A percentile compares a stretch with the other conserved stretches of the same genome.
phyloP scores from a whole-genome alignment of 2,888 invertebrate species.

The Cremastinae sp. region DNA sequence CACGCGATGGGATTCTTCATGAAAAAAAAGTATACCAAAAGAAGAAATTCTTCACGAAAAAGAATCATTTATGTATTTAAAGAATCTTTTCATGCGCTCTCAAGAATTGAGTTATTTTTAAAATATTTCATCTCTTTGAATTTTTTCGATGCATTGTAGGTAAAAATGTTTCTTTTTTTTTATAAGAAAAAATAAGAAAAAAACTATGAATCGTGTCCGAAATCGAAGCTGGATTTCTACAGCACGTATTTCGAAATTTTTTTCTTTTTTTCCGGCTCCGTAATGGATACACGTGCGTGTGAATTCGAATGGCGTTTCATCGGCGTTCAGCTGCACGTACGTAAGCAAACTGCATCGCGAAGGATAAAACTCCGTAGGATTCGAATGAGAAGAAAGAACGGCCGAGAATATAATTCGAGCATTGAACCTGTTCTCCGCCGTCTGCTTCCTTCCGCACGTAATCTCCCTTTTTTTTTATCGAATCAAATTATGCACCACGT shows the following conservation, averaged over 20 bases:
- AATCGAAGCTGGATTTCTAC: no score
- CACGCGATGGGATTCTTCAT: conserved; percentile 42
- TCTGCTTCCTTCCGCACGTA: conserved; percentile 20
- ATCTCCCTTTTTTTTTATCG: conserved; percentile 10
- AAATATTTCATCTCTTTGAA: no score
- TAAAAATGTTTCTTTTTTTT: no score
- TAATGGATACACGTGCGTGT: no score
- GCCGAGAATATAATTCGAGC: conserved; percentile 58
- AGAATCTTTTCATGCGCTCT: no score
- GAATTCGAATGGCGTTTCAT: background rate
- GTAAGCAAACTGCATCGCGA: conserved; percentile 39
- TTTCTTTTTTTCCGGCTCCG: no score
- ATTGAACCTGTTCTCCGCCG: conserved; percentile 54
- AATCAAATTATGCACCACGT: background rate
- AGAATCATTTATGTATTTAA: background rate
- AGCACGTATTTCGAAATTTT: no score
- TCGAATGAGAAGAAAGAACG: conserved; percentile 22
- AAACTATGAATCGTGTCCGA: no score
- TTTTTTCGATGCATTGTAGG: no score
- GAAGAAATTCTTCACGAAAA: background rate
- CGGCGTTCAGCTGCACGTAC: background rate
- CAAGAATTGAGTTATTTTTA: no score
- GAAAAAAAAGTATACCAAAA: background rate
- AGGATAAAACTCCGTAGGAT: no score
- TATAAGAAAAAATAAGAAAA: no score